Evolutionary conservation across 2,797 vertebrate species (phyloP).

Genomic region (Chromis chromis): DNA sequence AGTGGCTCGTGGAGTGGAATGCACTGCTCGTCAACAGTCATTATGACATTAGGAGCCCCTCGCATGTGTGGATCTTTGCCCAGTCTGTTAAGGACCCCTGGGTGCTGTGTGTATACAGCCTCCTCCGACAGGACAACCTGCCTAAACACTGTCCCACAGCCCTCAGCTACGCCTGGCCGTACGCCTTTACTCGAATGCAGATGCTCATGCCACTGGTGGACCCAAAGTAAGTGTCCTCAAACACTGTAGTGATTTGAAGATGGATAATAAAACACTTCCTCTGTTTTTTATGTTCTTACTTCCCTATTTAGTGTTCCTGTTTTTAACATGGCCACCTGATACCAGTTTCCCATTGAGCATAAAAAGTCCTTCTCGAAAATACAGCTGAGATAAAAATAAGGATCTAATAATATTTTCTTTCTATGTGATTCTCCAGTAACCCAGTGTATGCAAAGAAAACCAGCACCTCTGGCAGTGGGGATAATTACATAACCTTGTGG

Average conservation of each 20-base stretch:
- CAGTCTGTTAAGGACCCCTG: constrained; percentile 98
- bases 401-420: constrained; percentile 4
- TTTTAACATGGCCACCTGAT: constrained; percentile 21
- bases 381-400: constrained; percentile 12
- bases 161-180: constrained; percentile 97
- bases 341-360: constrained; percentile 16
- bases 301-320: constrained; percentile 6
- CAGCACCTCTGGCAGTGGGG: constrained; percentile 88
- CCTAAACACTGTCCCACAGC: constrained; percentile 95
- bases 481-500: constrained; percentile 93
- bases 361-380: constrained; percentile 8
- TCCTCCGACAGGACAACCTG: constrained; percentile 94
- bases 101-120: constrained; percentile 96
- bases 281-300: constrained; percentile 23
- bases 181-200: constrained; percentile 96
- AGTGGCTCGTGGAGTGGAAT: constrained; percentile 97
- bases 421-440: constrained; percentile 84
- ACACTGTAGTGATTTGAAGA: not conserved
- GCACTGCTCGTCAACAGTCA: constrained; percentile 93
- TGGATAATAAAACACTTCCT: constrained; percentile 3
- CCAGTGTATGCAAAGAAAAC: constrained; percentile 97
- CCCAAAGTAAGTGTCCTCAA: constrained; percentile 87
- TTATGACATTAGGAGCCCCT: constrained; percentile 97
- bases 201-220: constrained; percentile 95
- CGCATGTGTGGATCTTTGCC: constrained; percentile 97